Evolutionary conservation across 2,888 invertebrate species (phyloP), one percentile per base, ranked within the genome.

Genomic region (Chalcosyrphus nemorum): DNA sequence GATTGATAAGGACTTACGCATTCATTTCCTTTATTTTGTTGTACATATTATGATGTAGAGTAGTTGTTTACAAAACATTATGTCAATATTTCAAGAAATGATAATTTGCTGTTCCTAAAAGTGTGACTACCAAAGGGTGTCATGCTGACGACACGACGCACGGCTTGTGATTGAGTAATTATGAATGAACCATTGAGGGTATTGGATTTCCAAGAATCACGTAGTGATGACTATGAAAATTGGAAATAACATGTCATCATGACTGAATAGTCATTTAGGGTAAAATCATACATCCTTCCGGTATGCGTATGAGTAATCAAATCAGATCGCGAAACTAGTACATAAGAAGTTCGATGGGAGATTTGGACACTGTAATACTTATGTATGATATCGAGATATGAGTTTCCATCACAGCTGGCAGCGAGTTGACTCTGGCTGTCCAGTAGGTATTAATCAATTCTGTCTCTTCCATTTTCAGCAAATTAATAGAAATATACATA

Each of bases 121-220:
- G 56, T 68, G 54, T 68, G 68, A 43, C 52, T 43, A 41, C 38
- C 41, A 41, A 13, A 13, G 47, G 47, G 38, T 50, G 27, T 47
- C 17, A 27, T 35, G 47, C 17, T 6, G 9, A 27, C n/a, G 17
- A 15, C 9, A n/a, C n/a, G n/a, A n/a, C n/a, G n/a, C n/a, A n/a
- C n/a, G n/a, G n/a, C n/a, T n/a, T 52, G 11, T 3, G 24, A 38
- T 71, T 71, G 57, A 59, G 71, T 71, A 71, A 59, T 56, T 70
- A 19, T 35, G n/a, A 24, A 13, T 24, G 27, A 52, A 27, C 0
- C 9, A 54, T 17, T 11, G 29, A 17, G 29, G 54, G 17, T 17
- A 17, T 17, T 4, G 17, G 9, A 17, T 3, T 54, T 32, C 54
- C 15, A 11, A 5, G 21, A 47, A 24, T 21, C 24, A 24, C 15